A percentile compares a stretch with the other conserved stretches of the same genome.
Conservation (phyloP, 1,140 invertebrate genomes). For the Chlorops oryzae region DNA sequence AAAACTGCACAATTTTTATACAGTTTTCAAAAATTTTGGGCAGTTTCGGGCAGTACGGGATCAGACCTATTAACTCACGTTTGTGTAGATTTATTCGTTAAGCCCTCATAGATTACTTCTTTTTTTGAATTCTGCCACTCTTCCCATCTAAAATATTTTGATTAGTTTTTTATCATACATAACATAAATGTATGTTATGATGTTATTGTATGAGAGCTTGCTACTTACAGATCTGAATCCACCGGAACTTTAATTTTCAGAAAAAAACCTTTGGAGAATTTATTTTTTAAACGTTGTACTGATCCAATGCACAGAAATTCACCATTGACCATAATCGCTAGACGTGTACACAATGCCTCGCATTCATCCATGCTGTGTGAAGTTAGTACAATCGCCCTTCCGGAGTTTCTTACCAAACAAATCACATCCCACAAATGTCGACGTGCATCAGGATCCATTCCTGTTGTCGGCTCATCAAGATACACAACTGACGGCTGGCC, state of each 20-base stretch:
- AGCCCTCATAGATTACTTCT: too few relatives aligned
- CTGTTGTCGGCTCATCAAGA: slow-evolving; percentile 77
- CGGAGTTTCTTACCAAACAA: slow-evolving; percentile 54
- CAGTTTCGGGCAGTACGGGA: too few relatives aligned
- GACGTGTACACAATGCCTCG: slow-evolving; percentile 75
- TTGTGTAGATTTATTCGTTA: too few relatives aligned
- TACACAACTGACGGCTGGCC: slow-evolving; percentile 88
- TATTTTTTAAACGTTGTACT: slow-evolving; percentile 63
- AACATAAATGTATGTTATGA: too few relatives aligned
- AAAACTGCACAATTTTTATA: too few relatives aligned
- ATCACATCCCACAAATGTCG: slow-evolving; percentile 72
- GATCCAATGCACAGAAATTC: slow-evolving; percentile 66
- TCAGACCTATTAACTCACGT: too few relatives aligned
- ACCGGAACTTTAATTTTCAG: slow-evolving; percentile 39
- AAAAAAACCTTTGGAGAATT: slow-evolving; percentile 62
- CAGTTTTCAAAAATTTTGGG: too few relatives aligned
- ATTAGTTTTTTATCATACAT: too few relatives aligned
- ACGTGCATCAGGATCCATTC: slow-evolving; percentile 79
- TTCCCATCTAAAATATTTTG: too few relatives aligned
- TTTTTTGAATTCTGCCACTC: too few relatives aligned
- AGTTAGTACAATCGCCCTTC: slow-evolving; percentile 69
- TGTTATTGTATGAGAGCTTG: too few relatives aligned
- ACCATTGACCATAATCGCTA: slow-evolving; percentile 86
- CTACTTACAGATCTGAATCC: too few relatives aligned
- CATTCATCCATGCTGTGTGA: slow-evolving; percentile 84